Percentiles rank a stretch among this genome's conserved stretches.
Evolutionary conservation across 1,140 invertebrate species (phyloP).

Genomic region (Amyelois transitella): DNA sequence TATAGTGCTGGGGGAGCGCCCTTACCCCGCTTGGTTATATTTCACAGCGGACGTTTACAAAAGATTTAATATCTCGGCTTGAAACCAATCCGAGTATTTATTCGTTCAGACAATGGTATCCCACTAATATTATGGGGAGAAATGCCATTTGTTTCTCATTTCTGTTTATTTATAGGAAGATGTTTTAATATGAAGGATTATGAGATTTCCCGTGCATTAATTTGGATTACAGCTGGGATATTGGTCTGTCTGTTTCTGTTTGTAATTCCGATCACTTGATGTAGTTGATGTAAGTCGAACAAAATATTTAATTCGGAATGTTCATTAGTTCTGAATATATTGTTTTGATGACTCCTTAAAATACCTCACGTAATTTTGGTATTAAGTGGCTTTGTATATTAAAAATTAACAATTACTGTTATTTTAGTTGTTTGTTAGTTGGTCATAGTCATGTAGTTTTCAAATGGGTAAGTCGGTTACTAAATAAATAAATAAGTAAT

Average conservation of each 20-base stretch:
- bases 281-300: neutral
- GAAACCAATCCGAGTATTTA: constrained; percentile 8
- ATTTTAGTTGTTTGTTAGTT: too few species aligned
- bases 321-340: too few species aligned
- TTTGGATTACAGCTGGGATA: neutral
- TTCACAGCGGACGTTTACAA: constrained; percentile 9
- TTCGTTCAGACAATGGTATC: constrained; percentile 4
- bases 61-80: constrained; percentile 8
- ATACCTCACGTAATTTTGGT: too few species aligned
- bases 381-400: too few species aligned
- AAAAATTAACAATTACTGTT: too few species aligned
- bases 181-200: neutral
- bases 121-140: constrained; percentile 3
- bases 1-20: neutral
- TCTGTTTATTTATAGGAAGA: constrained; percentile 4
- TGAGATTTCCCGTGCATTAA: neutral
- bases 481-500: too few species aligned
- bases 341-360: too few species aligned
- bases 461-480: too few species aligned
- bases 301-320: too few species aligned
- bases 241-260: neutral
- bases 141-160: constrained; percentile 1
- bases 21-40: constrained; percentile 7
- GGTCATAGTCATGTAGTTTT: too few species aligned
- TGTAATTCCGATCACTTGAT: neutral